Base-by-base conservation (phyloP, 2,797 vertebrate genomes). In the Aulostomus chinensis region DNA sequence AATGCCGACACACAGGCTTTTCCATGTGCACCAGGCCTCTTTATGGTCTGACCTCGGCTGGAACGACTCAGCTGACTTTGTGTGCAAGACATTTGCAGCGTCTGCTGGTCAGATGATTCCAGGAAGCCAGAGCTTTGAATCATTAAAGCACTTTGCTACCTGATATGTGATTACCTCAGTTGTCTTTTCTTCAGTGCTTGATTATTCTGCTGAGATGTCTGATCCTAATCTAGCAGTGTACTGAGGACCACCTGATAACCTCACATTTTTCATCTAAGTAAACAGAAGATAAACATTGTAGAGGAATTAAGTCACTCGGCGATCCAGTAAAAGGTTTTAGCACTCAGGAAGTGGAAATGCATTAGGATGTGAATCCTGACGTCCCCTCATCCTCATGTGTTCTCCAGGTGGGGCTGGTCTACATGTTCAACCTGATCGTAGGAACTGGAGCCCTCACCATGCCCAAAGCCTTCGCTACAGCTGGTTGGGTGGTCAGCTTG, bases 391-490 rank as follows among this genome's bases (percentile, higher is more conserved):
- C 31, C 14, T 26, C 5, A 2, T 47, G 30, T 55, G 32, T 10
- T 24, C 21, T 83, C 43, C 48, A 99, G 97, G 94, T 99, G 26
- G 96, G 96, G 11, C 84, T 99, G 81, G 92, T 99, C 58, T 99
- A 98, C 69, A 98, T 98, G 97, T 99, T 99, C 76, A 99, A 99
- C 69, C 91, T 99, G 68, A 99, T 99, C 0, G 95, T 99, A 0
- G 97, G 96, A 15, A 99, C 97, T 0, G 97, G 97, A 11, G 97
- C 97, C 0, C 88, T 99, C 59, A 99, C 97, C 39, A 98, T 99
- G 97, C 97, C 97, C 9, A 95, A 91, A 85, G 96, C 96, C 69
- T 99, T 99, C 15, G 96, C 96, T 0, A 67, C 86, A 0, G 95
- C 97, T 0, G 97, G 97, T 2, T 99, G 96, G 97, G 93, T 91